These are phyloP conservation scores for Ceyx cyanopectus DNA, from an alignment of 2,113 vertebrate genomes.

Conservation along the genomic window DNA sequence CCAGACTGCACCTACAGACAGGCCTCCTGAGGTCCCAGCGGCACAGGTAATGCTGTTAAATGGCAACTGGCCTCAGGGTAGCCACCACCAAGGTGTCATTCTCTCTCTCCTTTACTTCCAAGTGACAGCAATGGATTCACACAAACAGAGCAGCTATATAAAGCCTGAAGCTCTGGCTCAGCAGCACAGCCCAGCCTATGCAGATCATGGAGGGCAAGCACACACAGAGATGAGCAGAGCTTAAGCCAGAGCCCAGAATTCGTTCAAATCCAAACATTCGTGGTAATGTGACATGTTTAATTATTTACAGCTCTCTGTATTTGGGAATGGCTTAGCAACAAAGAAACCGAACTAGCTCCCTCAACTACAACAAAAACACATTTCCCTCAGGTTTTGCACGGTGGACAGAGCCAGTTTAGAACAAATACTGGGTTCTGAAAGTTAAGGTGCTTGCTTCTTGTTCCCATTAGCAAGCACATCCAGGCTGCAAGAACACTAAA, in stretches of 20 bases:
- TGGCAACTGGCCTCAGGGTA: background rate
- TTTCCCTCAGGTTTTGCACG: background rate
- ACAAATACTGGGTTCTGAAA: background rate
- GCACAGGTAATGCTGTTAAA: background rate
- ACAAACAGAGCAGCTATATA: background rate
- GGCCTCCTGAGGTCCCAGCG: background rate
- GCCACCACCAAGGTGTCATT: background rate
- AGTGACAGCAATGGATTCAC: background rate
- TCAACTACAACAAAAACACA: background rate
- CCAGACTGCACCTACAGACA: background rate
- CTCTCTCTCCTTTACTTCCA: background rate
- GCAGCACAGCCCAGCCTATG: background rate
- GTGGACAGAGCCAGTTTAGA: background rate
- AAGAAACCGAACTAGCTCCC: background rate
- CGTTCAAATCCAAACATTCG: background rate
- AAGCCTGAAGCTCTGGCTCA: background rate
- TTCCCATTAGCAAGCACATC: background rate
- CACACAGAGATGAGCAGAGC: background rate
- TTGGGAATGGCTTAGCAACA: background rate
- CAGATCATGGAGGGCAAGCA: background rate
- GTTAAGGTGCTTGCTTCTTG: background rate
- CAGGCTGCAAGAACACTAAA: background rate
- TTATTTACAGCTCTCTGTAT: background rate
- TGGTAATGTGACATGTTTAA: background rate
- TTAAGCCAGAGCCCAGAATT: background rate